Conservation (phyloP, 2,797 vertebrate genomes). For the Myotis planiceps region DNA sequence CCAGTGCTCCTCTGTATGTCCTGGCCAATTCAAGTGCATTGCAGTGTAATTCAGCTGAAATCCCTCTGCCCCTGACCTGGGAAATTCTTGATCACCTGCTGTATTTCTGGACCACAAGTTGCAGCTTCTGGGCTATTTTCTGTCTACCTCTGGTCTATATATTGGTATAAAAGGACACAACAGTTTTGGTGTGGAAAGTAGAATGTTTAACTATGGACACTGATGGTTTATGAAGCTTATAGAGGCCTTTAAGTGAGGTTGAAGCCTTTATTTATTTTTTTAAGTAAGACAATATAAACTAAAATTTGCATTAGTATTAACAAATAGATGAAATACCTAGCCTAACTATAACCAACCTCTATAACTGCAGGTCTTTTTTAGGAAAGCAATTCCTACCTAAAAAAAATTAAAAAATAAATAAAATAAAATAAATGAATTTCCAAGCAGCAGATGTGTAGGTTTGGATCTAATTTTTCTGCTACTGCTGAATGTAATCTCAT, state of each 20-base stretch:
- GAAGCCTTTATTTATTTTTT: background rate
- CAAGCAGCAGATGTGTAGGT: conserved; percentile 67
- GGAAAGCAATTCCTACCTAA: conserved; percentile 34
- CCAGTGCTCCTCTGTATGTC: background rate
- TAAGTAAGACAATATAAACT: background rate
- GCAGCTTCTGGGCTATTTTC: background rate
- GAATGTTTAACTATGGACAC: background rate
- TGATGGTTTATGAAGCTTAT: background rate
- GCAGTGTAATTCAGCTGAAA: background rate
- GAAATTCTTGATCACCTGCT: background rate
- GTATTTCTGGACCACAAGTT: background rate
- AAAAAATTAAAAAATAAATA: background rate
- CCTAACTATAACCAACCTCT: background rate
- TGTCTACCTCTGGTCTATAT: background rate
- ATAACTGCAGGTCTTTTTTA: background rate
- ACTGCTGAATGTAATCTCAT: conserved; percentile 57
- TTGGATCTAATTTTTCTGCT: conserved; percentile 71
- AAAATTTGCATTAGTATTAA: background rate
- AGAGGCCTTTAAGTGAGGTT: background rate
- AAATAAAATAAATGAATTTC: conserved; percentile 56
- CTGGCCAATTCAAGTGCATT: background rate
- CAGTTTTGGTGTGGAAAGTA: background rate
- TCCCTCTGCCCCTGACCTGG: background rate
- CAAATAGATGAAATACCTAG: background rate
- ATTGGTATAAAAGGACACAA: background rate